Evolutionary conservation across 2,888 invertebrate genomes (phyloP).

Genomic region (Pterobdella sp.): DNA sequence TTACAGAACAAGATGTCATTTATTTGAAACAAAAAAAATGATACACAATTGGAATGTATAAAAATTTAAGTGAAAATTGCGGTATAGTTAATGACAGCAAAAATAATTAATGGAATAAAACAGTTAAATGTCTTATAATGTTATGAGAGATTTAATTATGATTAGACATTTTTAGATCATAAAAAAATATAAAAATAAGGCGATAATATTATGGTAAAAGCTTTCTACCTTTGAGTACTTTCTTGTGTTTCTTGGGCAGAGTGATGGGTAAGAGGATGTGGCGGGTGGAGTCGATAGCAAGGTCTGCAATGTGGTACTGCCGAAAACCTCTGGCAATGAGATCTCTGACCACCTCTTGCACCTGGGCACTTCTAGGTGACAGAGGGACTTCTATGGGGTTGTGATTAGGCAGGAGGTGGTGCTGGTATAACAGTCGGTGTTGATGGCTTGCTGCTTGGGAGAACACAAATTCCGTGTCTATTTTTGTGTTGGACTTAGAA

Average conservation of each 20-base stretch:
- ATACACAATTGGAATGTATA: too few species aligned
- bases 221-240: conserved; percentile 32
- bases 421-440: not conserved
- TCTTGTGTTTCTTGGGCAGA: conserved; percentile 37
- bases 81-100: too few species aligned
- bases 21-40: too few species aligned
- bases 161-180: too few species aligned
- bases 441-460: not conserved
- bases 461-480: not conserved
- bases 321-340: not conserved
- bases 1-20: too few species aligned
- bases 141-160: too few species aligned
- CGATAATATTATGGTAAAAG: too few species aligned
- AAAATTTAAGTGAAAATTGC: too few species aligned
- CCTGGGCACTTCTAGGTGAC: not conserved
- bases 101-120: too few species aligned
- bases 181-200: too few species aligned
- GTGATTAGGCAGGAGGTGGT: not conserved
- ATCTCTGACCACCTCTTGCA: conserved; percentile 5
- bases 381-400: conserved; percentile 9
- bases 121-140: too few species aligned
- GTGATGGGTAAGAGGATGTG: conserved; percentile 33
- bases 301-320: conserved; percentile 34
- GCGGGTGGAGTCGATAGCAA: conserved; percentile 32
- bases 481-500: not conserved